Evolutionary conservation across 2,888 invertebrate species (phyloP).

Genomic region (Nomada lathburiana): DNA sequence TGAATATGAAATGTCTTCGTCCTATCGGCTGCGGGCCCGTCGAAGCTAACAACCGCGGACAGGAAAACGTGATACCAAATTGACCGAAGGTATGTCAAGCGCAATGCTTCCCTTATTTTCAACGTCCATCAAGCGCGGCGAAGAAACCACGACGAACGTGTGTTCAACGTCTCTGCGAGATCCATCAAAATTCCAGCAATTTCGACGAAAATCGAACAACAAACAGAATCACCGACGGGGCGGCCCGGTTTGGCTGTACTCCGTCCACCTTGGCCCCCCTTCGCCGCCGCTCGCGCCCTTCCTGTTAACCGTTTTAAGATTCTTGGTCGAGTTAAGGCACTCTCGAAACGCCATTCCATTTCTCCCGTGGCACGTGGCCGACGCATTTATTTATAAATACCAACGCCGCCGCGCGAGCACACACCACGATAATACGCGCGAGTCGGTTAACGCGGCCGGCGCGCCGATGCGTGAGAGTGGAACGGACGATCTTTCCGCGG

Average conservation of each 20-base stretch:
- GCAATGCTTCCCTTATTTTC: background rate
- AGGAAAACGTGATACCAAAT: background rate
- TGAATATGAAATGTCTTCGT: background rate
- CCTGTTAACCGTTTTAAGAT: conserved; percentile 44
- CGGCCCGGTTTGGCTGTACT: conserved; percentile 18
- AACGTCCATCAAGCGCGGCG: background rate
- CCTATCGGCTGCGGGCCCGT: too few species aligned
- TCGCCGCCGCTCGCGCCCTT: conserved; percentile 3
- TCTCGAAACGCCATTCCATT: conserved; percentile 70
- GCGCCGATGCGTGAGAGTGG: conserved; percentile 15
- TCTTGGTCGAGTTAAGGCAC: conserved; percentile 65
- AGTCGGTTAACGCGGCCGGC: background rate
- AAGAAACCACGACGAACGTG: background rate
- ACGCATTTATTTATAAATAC: conserved; percentile 76
- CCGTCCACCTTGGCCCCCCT: conserved; percentile 15
- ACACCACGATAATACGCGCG: background rate
- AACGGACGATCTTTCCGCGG: conserved; percentile 1
- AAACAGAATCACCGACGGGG: background rate
- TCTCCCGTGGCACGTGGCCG: conserved; percentile 74
- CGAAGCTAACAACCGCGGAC: background rate
- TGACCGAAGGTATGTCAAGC: background rate
- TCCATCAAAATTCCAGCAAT: conserved; percentile 20
- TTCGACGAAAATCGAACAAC: conserved; percentile 22
- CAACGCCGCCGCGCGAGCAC: conserved; percentile 55
- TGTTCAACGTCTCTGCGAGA: background rate